Conservation (phyloP, 2,888 invertebrate species). For the Caenorhabditis japonica region DNA sequence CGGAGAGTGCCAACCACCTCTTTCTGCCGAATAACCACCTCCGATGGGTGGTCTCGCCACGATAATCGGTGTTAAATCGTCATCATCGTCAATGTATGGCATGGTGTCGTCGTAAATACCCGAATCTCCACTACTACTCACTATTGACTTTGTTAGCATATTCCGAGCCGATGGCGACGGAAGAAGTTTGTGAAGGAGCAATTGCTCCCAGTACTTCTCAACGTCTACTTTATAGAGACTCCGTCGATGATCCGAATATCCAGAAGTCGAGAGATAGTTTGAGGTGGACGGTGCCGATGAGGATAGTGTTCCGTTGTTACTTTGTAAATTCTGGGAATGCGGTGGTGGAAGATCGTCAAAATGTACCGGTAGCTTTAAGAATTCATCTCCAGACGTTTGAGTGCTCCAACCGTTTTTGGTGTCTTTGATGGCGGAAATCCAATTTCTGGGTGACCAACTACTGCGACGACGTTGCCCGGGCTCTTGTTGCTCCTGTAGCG, state of each 20-base stretch:
- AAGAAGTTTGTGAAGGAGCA: conserved; percentile 30
- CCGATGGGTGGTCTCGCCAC: conserved; percentile 50
- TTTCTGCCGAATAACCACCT: conserved; percentile 13
- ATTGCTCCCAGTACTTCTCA: conserved; percentile 53
- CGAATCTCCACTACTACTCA: conserved; percentile 51
- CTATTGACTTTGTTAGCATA: conserved; percentile 57
- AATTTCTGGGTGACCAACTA: conserved; percentile 42
- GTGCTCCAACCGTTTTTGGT: conserved; percentile 4
- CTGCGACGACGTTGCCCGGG: conserved; percentile 16
- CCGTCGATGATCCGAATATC: conserved; percentile 34
- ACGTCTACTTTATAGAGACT: conserved; percentile 41
- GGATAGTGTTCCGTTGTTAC: conserved; percentile 23
- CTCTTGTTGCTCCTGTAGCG: conserved; percentile 8
- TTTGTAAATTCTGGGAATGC: conserved; percentile 29
- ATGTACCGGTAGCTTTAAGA: conserved; percentile 24
- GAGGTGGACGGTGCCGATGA: conserved; percentile 35
- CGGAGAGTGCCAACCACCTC: conserved; percentile 39
- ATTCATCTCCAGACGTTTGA: conserved; percentile 13
- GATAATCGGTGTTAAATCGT: conserved; percentile 59
- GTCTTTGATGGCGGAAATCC: conserved; percentile 18
- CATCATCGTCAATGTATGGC: conserved; percentile 58
- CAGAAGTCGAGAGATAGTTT: conserved; percentile 35
- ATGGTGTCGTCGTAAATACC: conserved; percentile 55
- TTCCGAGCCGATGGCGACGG: conserved; percentile 60
- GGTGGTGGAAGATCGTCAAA: conserved; percentile 27